Conservation (phyloP, 2,797 vertebrate species). For the Pangasius djambal region DNA sequence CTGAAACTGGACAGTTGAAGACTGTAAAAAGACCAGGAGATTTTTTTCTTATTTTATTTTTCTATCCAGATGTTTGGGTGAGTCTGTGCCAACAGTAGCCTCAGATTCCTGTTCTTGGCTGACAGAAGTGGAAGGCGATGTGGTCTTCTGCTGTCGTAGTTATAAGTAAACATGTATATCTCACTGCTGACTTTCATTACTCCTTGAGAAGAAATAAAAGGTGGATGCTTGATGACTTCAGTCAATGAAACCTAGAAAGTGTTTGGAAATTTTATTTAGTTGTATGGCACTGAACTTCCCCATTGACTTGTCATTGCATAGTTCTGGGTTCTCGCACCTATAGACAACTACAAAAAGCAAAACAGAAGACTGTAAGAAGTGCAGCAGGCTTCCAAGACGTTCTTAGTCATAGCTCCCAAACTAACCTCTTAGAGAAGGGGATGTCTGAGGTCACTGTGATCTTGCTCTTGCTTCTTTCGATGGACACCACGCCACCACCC, state of each 20-base stretch:
- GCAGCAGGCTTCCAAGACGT: background rate
- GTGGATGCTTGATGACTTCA: background rate
- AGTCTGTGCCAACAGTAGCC: too few relatives aligned
- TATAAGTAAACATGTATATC: background rate
- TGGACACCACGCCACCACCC: constrained; percentile 90
- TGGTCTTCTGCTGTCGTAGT: background rate
- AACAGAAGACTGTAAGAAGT: background rate
- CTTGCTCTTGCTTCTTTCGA: constrained; percentile 97
- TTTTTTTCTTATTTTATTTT: background rate
- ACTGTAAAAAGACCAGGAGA: background rate
- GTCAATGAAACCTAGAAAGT: background rate
- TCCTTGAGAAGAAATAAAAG: background rate
- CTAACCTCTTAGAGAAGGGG: constrained; percentile 96
- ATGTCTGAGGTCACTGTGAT: constrained; percentile 94
- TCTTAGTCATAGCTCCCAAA: background rate
- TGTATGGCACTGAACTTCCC: background rate
- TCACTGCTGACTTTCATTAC: background rate
- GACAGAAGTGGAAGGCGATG: background rate
- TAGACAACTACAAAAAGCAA: background rate
- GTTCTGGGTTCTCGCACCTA: background rate
- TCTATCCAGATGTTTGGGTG: too few relatives aligned
- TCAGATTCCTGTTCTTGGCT: background rate
- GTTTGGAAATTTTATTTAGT: background rate
- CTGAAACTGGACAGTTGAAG: background rate
- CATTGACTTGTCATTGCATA: background rate